Evolutionary conservation across 2,797 vertebrate genomes (phyloP), one percentile per base, ranked within the genome.

Genomic region (Crocodylus rhombifer): DNA sequence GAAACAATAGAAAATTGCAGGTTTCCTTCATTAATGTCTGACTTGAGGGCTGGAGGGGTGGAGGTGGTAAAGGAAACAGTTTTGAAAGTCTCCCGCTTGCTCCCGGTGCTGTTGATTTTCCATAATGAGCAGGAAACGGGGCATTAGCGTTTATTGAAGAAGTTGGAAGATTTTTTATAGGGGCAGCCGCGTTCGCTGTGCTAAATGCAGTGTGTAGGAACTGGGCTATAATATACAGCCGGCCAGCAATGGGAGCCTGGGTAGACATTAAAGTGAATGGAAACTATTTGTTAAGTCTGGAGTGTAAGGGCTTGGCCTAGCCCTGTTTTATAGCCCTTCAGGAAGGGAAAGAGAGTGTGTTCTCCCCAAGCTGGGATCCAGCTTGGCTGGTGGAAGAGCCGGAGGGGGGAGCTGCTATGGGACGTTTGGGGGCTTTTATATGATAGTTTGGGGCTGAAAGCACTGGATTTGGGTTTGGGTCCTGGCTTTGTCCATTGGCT

Each of bases 1-100:
- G 28, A 56, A 96, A 67, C 76, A n/a, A 60, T 28, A 13, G 87
- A 28, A 80, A n/a, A 58, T n/a, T 3, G 42, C 87, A 51, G 30
- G 21, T 94, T 93, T 82, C 78, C 86, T 63, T 91, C 87, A 6
- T 87, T 85, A 30, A 5, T 2, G 42, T 13, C 79, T 69, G 23
- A 3, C 80, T 71, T 42, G 80, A 63, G 8, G 58, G 73, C 6
- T 2, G 1, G 55, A 26, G 76, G 64, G 16, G 3, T 14, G 17
- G 74, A 42, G 4, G 3, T 11, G 26, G 55, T 16, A 2, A 18
- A 4, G 36, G 17, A 69, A 0, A 33, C 18, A 8, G 0, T 20
- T 62, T 62, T 75, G 81, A 8, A 71, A 25, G n/a, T 5, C 23
- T 78, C 83, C 69, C 78, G 1, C 18, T 80, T 58, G 77, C 82